Evolutionary conservation across 2,888 invertebrate genomes (phyloP).

Genomic region (Slavum lentiscoides): DNA sequence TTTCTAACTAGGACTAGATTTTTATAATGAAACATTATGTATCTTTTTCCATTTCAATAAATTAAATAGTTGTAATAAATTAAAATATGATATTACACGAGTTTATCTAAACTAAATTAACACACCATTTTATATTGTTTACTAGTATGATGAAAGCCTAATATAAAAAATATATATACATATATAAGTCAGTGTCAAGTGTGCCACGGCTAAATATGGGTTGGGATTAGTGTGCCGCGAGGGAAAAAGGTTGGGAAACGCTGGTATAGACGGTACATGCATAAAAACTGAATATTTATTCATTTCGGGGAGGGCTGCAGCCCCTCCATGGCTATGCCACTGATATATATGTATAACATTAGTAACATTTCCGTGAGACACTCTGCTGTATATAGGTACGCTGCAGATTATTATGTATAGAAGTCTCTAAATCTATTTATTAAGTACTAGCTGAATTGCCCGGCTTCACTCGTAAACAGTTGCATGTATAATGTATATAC

Average conservation of each 20-base stretch:
- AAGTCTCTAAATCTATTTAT: too few relatives aligned
- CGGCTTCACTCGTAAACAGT: too few relatives aligned
- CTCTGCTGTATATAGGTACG: too few relatives aligned
- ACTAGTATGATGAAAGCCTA: not conserved
- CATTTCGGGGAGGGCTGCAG: too few relatives aligned
- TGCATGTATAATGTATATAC: too few relatives aligned
- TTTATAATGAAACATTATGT: not conserved
- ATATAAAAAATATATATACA: not conserved
- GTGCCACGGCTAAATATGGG: not conserved
- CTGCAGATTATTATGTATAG: too few relatives aligned
- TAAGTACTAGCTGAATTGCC: too few relatives aligned
- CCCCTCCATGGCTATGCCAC: too few relatives aligned
- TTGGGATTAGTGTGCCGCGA: constrained; percentile 7
- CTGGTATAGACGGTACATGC: too few relatives aligned
- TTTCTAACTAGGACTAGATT: not conserved
- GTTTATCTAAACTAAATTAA: not conserved
- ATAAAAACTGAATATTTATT: too few relatives aligned
- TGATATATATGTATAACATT: too few relatives aligned
- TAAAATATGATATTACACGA: constrained; percentile 1
- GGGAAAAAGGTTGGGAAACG: constrained; percentile 11
- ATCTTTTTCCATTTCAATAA: not conserved
- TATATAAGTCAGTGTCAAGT: constrained; percentile 11
- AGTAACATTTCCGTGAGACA: too few relatives aligned
- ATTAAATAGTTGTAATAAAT: constrained; percentile 6
- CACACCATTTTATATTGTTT: constrained; percentile 3